phyloP scores from a whole-genome alignment of 2,797 vertebrate genomes.

The Aphelocoma californica region DNA sequence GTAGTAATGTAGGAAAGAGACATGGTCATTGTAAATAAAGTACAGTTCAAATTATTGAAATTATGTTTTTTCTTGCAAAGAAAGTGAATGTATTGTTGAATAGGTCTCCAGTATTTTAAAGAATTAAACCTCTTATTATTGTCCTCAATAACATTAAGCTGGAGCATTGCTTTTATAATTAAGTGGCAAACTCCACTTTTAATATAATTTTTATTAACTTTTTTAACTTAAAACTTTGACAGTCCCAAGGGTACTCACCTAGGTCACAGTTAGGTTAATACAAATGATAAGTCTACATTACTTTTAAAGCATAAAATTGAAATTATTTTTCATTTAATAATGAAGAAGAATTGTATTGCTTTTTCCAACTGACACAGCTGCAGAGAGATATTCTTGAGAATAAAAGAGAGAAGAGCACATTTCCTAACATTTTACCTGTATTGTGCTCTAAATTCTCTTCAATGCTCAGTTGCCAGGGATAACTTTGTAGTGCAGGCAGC shows the following conservation, averaged over 20 bases:
- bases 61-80: background rate
- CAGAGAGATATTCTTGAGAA: background rate
- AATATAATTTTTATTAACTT: background rate
- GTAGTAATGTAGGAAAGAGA: background rate
- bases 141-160: background rate
- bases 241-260: background rate
- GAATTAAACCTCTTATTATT: background rate
- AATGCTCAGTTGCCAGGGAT: background rate
- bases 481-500: background rate
- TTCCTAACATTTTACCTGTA: background rate
- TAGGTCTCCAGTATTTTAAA: background rate
- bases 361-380: background rate
- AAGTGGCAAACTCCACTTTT: background rate
- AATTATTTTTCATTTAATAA: background rate
- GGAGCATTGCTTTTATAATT: background rate
- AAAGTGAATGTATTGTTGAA: background rate
- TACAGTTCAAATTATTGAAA: background rate
- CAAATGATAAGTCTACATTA: background rate
- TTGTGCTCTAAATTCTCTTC: background rate
- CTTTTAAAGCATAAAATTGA: background rate
- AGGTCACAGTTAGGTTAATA: background rate
- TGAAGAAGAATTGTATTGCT: background rate
- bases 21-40: rapidly evolving
- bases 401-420: background rate
- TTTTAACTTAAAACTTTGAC: background rate